Evolutionary conservation across 1,140 invertebrate species (phyloP), one percentile per base, ranked within the genome.

Genomic region (Cydia fagiglandana): DNA sequence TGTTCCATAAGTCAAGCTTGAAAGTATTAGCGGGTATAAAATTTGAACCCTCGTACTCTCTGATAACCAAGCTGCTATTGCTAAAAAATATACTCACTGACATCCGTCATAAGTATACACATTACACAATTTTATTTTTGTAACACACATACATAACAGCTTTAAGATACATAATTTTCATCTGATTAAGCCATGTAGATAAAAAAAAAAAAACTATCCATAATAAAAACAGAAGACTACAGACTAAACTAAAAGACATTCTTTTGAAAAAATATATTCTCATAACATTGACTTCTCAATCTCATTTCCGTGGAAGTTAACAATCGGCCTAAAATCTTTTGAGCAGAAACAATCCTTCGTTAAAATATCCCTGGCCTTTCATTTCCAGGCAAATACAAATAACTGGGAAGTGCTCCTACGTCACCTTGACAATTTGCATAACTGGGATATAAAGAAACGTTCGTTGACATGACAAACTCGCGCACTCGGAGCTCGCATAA

Each of bases 381-480:
- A 70, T 70, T 70, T 70, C n/a, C n/a, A 17, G 30, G 66, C 66
- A 41, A 68, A 68, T 38, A 70, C 38, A 70, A 70, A 70, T 70
- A 70, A 70, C 66, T 20, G 66, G 45, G 34, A 70, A 70, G 66
- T 70, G 66, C 66, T 70, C 38, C 66, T 41, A 38, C 30, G 66
- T 70, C 66, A 70, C 66, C 66, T 70, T 70, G 30, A 70, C 38
- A 70, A 70, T 70, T 70, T 70, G 13, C 66, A 45, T 70, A 70
- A 70, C 66, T 70, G 28, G 66, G 66, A 17, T 70, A 17, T 68
- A 68, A 68, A 70, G 66, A 70, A 70, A 41, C 34, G 66, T 70
- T 70, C 66, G 66, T 70, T 70, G 45, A 68, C 34, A 45, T 38
- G 66, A 45, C 64, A 68, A 68, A 68, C 64, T 68, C 64, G 30